These are phyloP conservation scores for Phortica okadai DNA, from an alignment of 2,888 invertebrate genomes.

Conservation along the genomic window DNA sequence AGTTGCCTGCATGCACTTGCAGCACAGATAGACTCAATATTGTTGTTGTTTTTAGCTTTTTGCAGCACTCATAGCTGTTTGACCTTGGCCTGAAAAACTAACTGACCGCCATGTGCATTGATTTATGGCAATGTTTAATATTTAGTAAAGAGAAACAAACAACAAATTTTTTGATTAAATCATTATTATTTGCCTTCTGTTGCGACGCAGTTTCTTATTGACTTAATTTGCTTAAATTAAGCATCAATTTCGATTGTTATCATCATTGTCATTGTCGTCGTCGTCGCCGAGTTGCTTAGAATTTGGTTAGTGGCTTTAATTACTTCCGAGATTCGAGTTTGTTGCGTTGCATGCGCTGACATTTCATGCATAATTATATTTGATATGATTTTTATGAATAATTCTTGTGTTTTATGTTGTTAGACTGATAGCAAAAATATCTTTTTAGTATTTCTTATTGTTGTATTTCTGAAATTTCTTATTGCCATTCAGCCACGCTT, in stretches of 20 bases:
- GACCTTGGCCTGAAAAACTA: neutral
- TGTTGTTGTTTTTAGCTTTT: neutral
- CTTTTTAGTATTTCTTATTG: too few species aligned
- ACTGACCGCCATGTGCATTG: neutral
- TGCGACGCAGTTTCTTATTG: neutral
- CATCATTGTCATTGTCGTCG: too few species aligned
- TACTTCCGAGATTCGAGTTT: neutral
- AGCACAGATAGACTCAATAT: neutral
- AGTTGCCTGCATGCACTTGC: too few species aligned
- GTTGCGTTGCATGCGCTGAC: too few species aligned
- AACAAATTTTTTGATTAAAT: neutral
- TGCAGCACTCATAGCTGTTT: neutral
- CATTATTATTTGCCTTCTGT: neutral
- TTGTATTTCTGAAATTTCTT: too few species aligned
- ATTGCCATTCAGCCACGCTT: too few species aligned
- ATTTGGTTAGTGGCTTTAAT: neutral
- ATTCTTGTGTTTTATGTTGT: too few species aligned
- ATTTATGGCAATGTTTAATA: neutral
- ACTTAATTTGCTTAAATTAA: constrained; percentile 16
- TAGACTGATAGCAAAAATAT: neutral
- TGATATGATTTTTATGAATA: neutral
- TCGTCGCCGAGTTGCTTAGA: too few species aligned
- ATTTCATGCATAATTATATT: neutral
- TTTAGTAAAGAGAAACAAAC: neutral
- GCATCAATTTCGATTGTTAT: neutral